phyloP scores from a whole-genome alignment of 1,140 invertebrate genomes.

The Vollenhovia emeryi region DNA sequence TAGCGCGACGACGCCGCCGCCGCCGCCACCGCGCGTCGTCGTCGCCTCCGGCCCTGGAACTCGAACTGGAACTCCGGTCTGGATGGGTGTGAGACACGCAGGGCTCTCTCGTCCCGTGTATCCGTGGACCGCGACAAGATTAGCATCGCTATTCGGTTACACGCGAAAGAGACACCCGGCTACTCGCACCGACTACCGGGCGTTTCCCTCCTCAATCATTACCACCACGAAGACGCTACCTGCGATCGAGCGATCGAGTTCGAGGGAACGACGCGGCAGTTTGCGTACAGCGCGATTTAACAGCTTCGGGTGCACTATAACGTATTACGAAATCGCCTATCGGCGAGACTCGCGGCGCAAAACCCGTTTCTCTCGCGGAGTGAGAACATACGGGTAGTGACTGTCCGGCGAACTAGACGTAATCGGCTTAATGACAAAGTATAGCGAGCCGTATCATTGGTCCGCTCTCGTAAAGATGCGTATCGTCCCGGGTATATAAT shows the following conservation, averaged over 20 bases:
- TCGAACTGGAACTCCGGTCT: constrained; percentile 49
- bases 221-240: constrained; percentile 42
- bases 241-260: constrained; percentile 51
- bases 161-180: constrained; percentile 74
- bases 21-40: constrained; percentile 22
- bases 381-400: constrained; percentile 29
- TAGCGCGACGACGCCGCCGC: constrained; percentile 41
- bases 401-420: constrained; percentile 16
- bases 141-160: constrained; percentile 82
- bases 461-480: background rate
- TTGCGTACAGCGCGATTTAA: constrained; percentile 40
- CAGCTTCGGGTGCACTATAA: constrained; percentile 11
- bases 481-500: background rate
- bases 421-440: constrained; percentile 57
- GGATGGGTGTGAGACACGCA: constrained; percentile 74
- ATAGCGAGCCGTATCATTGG: constrained; percentile 31
- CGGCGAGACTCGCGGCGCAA: constrained; percentile 5
- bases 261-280: background rate
- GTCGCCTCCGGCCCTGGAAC: constrained; percentile 56
- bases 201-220: constrained; percentile 59
- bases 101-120: constrained; percentile 68
- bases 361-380: constrained; percentile 24
- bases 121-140: constrained; percentile 77
- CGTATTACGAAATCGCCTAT: constrained; percentile 39
- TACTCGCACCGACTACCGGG: constrained; percentile 57